These are phyloP conservation scores for Heliconius himera DNA, from an alignment of 1,140 invertebrate species.

Conservation along the genomic window DNA sequence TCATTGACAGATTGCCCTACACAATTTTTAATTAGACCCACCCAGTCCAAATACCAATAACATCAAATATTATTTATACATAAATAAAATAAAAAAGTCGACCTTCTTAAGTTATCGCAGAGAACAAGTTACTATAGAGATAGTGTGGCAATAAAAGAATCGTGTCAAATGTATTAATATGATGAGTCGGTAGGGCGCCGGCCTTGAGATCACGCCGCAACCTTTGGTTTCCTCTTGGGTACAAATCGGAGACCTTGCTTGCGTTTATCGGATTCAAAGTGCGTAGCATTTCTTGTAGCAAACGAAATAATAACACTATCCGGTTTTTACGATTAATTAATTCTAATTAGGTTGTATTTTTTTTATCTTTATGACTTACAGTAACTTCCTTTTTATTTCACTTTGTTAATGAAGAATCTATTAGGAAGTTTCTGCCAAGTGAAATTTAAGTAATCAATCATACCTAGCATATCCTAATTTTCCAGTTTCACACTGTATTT, in stretches of 20 bases:
- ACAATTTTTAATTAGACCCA: too few species aligned
- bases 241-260: slow-evolving; percentile 7
- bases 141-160: slow-evolving; percentile 2
- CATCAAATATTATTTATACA: too few species aligned
- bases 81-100: too few species aligned
- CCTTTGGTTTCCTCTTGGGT: slow-evolving; percentile 28
- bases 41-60: too few species aligned
- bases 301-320: background rate
- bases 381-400: background rate
- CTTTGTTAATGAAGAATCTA: background rate
- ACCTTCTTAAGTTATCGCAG: background rate
- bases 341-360: background rate
- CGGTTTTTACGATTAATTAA: background rate
- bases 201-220: slow-evolving; percentile 16
- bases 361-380: background rate
- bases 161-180: slow-evolving; percentile 28
- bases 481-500: too few species aligned
- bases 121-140: background rate
- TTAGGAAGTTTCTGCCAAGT: too few species aligned
- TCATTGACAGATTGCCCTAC: too few species aligned
- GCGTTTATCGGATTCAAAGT: slow-evolving; percentile 24
- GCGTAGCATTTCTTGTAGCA: slow-evolving; percentile 14
- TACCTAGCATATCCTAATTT: too few species aligned
- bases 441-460: too few species aligned
- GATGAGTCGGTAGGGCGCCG: slow-evolving; percentile 22